Conservation (phyloP, 2,113 vertebrate species). For the Cisticola juncidis region DNA sequence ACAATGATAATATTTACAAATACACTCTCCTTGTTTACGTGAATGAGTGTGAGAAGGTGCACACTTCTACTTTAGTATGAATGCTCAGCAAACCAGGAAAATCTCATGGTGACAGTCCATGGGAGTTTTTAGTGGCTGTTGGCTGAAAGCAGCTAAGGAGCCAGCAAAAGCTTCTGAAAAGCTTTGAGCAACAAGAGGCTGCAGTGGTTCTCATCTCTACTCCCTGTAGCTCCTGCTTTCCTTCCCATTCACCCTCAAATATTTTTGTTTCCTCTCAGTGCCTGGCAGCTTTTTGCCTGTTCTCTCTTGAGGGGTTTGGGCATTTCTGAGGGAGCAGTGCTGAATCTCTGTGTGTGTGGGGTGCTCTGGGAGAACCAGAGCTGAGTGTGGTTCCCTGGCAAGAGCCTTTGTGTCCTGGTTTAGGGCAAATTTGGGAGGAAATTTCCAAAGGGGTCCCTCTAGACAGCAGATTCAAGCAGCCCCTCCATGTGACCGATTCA, state of each 20-base stretch:
- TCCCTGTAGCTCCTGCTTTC: neutral
- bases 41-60: too few species aligned
- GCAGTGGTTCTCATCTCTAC: neutral
- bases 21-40: too few species aligned
- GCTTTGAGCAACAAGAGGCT: neutral
- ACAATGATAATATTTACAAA: too few species aligned
- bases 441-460: neutral
- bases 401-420: neutral
- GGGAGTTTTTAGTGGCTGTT: neutral
- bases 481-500: neutral
- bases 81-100: too few species aligned
- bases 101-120: fast-evolving
- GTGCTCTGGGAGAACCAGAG: neutral
- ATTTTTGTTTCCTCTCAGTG: neutral
- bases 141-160: neutral
- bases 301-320: neutral
- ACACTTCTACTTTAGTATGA: too few species aligned
- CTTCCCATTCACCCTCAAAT: neutral
- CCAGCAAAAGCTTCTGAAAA: neutral
- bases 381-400: neutral
- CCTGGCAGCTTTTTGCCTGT: neutral
- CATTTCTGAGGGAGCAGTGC: neutral
- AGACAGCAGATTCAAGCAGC: neutral
- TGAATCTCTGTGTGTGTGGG: fast-evolving
- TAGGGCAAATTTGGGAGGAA: neutral